Evolutionary conservation across 2,888 invertebrate species (phyloP).

Genomic region (Arrhopalites spinosus): DNA sequence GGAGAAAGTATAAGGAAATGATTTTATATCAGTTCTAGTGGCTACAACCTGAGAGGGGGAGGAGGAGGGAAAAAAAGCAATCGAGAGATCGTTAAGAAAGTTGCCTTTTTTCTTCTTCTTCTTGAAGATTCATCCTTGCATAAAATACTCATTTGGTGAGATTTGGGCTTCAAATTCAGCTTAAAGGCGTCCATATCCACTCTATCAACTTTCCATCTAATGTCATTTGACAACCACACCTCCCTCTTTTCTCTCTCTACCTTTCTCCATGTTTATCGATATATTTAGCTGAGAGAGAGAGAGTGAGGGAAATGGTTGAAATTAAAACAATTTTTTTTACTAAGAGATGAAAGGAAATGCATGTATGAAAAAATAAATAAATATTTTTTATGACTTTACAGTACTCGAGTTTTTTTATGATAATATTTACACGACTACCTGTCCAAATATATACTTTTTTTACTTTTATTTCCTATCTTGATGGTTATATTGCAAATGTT

Average conservation of each 20-base stretch:
- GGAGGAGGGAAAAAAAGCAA: slow-evolving; percentile 33
- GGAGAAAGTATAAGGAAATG: not conserved
- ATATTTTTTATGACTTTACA: slow-evolving; percentile 1
- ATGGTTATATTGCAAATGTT: too few species aligned
- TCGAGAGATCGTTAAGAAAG: slow-evolving; percentile 45
- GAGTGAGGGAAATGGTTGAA: not conserved
- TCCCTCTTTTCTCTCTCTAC: not conserved
- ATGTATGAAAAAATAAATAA: too few species aligned
- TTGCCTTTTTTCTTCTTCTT: slow-evolving; percentile 29
- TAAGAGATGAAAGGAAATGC: too few species aligned
- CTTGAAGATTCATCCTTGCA: slow-evolving; percentile 37
- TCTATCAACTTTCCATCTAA: not conserved
- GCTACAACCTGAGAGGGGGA: not conserved
- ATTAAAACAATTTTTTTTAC: not conserved
- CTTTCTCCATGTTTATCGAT: not conserved
- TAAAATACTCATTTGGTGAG: slow-evolving; percentile 42
- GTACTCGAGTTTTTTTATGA: not conserved
- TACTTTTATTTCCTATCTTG: not conserved
- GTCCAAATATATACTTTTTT: not conserved
- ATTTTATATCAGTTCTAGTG: not conserved
- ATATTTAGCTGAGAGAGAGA: not conserved
- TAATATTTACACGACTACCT: not conserved
- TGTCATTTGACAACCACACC: not conserved
- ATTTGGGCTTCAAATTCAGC: slow-evolving; percentile 1
- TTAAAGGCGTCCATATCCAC: not conserved